Conservation (phyloP, 2,888 invertebrate species). For the Limnephilus marmoratus region DNA sequence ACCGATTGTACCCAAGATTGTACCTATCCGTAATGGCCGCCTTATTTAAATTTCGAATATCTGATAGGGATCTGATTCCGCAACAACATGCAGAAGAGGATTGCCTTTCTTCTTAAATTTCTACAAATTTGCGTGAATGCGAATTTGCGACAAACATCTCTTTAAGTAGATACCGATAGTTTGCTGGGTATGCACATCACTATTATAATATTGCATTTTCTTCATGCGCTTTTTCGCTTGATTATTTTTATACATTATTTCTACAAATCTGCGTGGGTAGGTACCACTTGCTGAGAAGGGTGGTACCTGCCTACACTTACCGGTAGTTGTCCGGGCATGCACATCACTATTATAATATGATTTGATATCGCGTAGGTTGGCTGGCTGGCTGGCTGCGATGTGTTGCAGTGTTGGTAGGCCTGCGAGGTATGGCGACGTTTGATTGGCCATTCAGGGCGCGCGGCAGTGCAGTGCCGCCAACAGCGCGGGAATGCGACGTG, state of each 20-base stretch:
- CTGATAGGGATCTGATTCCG: background rate
- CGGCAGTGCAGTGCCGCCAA: slow-evolving; percentile 27
- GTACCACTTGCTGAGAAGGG: background rate
- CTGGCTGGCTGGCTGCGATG: background rate
- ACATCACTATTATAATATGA: background rate
- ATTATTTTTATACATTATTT: slow-evolving; percentile 19
- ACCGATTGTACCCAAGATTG: background rate
- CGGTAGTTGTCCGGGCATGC: background rate
- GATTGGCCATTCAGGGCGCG: slow-evolving; percentile 45
- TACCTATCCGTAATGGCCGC: background rate
- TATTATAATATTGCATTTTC: background rate
- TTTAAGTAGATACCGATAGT: background rate
- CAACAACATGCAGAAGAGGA: background rate
- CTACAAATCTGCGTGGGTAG: slow-evolving; percentile 32
- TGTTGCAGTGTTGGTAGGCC: background rate
- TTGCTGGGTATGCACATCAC: background rate
- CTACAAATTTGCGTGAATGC: slow-evolving; percentile 19
- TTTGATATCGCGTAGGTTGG: background rate
- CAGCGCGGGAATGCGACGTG: slow-evolving; percentile 46
- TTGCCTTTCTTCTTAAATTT: background rate
- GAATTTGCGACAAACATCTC: background rate
- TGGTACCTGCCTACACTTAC: too few relatives aligned
- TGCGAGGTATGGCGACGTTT: slow-evolving; percentile 16
- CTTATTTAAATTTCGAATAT: slow-evolving; percentile 38
- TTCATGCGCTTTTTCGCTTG: too few relatives aligned